These are phyloP conservation scores for Onchidella celtica DNA, from an alignment of 2,888 invertebrate genomes.

Conservation along the genomic window DNA sequence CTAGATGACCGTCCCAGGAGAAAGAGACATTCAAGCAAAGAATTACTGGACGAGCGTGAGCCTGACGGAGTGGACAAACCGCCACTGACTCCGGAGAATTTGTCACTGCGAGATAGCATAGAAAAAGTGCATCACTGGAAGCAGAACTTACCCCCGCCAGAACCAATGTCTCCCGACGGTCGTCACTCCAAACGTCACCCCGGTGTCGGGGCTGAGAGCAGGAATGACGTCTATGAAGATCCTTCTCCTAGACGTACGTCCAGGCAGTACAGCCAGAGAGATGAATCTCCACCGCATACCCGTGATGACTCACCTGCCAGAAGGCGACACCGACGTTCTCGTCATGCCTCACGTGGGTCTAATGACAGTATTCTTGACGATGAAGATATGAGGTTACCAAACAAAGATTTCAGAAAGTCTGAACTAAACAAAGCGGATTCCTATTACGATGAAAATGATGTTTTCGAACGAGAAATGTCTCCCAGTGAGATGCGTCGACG, in stretches of 20 bases:
- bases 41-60: constrained; percentile 63
- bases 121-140: constrained; percentile 79
- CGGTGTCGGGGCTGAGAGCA: constrained; percentile 50
- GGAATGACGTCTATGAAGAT: constrained; percentile 54
- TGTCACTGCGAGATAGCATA: constrained; percentile 77
- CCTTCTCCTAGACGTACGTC: constrained; percentile 6
- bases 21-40: constrained; percentile 68
- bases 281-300: constrained; percentile 47
- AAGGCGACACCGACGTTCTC: constrained; percentile 46
- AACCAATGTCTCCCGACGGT: constrained; percentile 53
- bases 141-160: constrained; percentile 69
- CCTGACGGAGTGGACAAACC: constrained; percentile 43
- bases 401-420: constrained; percentile 89
- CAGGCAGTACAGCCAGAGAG: constrained; percentile 46
- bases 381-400: constrained; percentile 74
- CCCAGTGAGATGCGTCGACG: constrained; percentile 44
- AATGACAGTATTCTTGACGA: constrained; percentile 67
- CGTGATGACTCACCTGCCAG: constrained; percentile 49
- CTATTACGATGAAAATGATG: constrained; percentile 52
- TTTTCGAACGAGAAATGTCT: constrained; percentile 47
- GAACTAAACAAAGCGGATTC: constrained; percentile 84
- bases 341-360: constrained; percentile 64
- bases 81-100: constrained; percentile 74
- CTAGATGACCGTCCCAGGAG: constrained; percentile 67
- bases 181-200: constrained; percentile 47